Percentiles rank a stretch among this genome's conserved stretches.
Evolutionary conservation across 2,113 vertebrate species (phyloP).

Genomic region (Larimichthys crocea): DNA sequence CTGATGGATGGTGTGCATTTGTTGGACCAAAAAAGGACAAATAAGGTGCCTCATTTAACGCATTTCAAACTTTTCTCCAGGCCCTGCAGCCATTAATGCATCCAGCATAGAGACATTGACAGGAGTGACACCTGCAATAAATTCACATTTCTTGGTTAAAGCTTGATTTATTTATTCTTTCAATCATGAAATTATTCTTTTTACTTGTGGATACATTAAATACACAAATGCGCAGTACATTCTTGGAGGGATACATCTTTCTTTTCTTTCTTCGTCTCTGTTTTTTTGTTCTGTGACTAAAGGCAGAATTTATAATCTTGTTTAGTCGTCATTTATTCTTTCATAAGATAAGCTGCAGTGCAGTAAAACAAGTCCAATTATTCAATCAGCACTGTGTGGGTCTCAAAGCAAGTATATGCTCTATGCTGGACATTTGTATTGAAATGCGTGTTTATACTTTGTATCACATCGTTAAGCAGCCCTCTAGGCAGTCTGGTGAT

Average conservation of each 20-base stretch:
- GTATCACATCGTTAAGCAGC: conserved; percentile 34
- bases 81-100: conserved; percentile 44
- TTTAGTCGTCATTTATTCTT: background rate
- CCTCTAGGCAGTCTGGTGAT: conserved; percentile 37
- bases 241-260: background rate
- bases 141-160: conserved; percentile 50
- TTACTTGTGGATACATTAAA: conserved; percentile 10
- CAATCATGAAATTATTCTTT: conserved; percentile 1
- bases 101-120: conserved; percentile 54
- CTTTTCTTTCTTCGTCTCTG: background rate
- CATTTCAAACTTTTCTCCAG: conserved; percentile 62
- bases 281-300: background rate
- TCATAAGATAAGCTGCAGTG: background rate
- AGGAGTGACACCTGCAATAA: conserved; percentile 54
- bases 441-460: conserved; percentile 20
- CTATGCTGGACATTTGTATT: conserved; percentile 5
- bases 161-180: conserved; percentile 36
- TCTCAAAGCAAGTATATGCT: conserved; percentile 1
- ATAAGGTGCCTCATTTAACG: conserved; percentile 73
- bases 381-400: background rate
- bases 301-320: conserved; percentile 1
- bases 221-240: background rate
- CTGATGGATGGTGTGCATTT: conserved; percentile 76
- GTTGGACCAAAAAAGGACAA: conserved; percentile 77
- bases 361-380: conserved; percentile 9